Base-by-base conservation (phyloP, 2,113 vertebrate species). In the Sciurus niger region DNA sequence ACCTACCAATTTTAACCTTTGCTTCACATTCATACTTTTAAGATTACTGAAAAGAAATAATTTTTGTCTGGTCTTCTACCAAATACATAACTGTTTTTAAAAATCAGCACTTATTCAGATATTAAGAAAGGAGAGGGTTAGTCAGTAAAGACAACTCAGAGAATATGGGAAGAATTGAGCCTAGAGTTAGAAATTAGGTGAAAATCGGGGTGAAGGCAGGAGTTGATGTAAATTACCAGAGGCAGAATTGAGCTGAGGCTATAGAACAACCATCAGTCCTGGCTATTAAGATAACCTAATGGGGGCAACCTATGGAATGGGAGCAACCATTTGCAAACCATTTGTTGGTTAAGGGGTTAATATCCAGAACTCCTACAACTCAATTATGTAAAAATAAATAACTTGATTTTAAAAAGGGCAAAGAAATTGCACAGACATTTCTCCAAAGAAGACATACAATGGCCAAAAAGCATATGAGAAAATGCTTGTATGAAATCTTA, bases 81-180 rank as follows among this genome's bases (percentile, higher is more conserved):
- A 92, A 93, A 73, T 24, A 43, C 14, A 63, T 22, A 28, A 22
- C 55, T 78, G 14, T 43, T 74, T 88, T 97, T 93, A 67, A 94
- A 96, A 91, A 72, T 82, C 76, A 74, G 9, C 16, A 70, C 40
- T 73, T 58, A 70, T 12, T 63, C 73, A 86, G 72, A 51, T 43
- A 77, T 65, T 74, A 68, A 55, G 58, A 94, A 84, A 72, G 32
- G 86, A 82, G 60, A 93, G 55, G 32, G 37, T 48, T 82, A 72
- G 22, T 93, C 34, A 93, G 32, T 79, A 70, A 80, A 12, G 32
- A 37, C 3, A 91, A 76, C 22, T 84, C 37, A 84, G 51, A 94
- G 28, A 82, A 65, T 32, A 68, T 6, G 53, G 46, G 2, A 70
- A 1, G 13, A 77, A 92, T 37, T 67, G 93, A 92, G 46, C 28